These are phyloP conservation scores for Mallotus villosus DNA, from an alignment of 2,797 vertebrate genomes.

Conservation along the genomic window DNA sequence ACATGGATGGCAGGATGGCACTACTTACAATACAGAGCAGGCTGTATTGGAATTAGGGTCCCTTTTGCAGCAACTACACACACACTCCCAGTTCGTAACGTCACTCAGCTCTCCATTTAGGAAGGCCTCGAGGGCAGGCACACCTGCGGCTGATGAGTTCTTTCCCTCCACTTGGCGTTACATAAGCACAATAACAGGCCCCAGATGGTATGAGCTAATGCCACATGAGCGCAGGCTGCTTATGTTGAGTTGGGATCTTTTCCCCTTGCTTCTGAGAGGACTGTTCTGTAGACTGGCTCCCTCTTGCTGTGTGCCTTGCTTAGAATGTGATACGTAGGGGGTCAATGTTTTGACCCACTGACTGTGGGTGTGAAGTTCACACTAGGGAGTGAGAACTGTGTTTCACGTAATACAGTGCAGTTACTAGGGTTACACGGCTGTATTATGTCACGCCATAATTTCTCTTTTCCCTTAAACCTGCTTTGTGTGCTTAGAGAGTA, in stretches of 20 bases:
- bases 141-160: slow-evolving; percentile 13
- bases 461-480: background rate
- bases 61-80: background rate
- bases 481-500: too few species aligned
- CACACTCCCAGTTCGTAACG: background rate
- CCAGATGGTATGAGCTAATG: slow-evolving; percentile 15
- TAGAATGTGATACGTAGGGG: background rate
- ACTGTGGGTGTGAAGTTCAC: slow-evolving; percentile 6
- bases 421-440: slow-evolving; percentile 4
- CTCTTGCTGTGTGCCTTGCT: background rate
- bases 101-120: slow-evolving; percentile 1
- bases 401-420: background rate
- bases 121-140: background rate
- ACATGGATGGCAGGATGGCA: too few species aligned
- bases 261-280: background rate
- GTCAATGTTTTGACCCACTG: slow-evolving; percentile 1
- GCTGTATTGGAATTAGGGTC: too few species aligned
- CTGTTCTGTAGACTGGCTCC: background rate
- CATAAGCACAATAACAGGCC: slow-evolving; percentile 10
- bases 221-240: background rate
- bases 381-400: background rate
- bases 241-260: background rate
- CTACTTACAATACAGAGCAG: too few species aligned
- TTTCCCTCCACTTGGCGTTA: slow-evolving; percentile 1
- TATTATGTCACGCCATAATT: background rate